Percentiles rank a stretch among this genome's conserved stretches.
phyloP scores from a whole-genome alignment of 2,888 invertebrate genomes.

The Macaria liturata region DNA sequence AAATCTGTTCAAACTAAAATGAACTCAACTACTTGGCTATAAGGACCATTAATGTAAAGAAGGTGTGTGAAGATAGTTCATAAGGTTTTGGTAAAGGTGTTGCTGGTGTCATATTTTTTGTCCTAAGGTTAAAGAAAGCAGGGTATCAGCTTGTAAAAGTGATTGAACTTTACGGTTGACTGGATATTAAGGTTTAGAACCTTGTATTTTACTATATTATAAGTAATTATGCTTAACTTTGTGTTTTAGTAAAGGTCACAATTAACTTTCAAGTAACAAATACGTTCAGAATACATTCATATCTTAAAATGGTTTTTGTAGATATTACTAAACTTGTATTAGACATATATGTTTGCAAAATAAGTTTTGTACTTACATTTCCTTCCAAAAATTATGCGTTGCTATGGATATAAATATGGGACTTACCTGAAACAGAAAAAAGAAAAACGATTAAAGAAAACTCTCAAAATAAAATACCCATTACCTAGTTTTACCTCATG shows the following conservation, averaged over 20 bases:
- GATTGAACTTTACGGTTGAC: constrained; percentile 68
- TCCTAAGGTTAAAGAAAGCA: constrained; percentile 53
- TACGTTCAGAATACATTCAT: too few relatives aligned
- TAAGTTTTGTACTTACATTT: too few relatives aligned
- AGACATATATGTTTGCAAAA: too few relatives aligned
- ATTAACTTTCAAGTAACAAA: too few relatives aligned
- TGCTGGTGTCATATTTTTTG: constrained; percentile 53
- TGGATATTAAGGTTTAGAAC: constrained; percentile 39
- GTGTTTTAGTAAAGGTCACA: too few relatives aligned
- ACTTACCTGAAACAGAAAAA: constrained; percentile 33
- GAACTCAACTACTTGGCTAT: constrained; percentile 12
- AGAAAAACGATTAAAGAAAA: background rate
- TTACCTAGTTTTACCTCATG: too few relatives aligned
- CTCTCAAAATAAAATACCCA: background rate
- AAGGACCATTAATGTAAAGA: constrained; percentile 22
- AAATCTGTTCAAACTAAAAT: too few relatives aligned
- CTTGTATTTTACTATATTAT: background rate
- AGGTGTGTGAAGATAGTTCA: background rate
- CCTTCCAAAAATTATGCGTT: too few relatives aligned
- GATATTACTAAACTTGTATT: too few relatives aligned
- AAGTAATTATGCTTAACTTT: too few relatives aligned
- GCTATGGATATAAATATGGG: too few relatives aligned
- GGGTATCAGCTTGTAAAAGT: constrained; percentile 43
- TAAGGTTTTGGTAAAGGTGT: constrained; percentile 25
- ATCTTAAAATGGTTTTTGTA: too few relatives aligned